These are phyloP conservation scores for Hemichromis elongatus DNA, from an alignment of 2,113 vertebrate species.

Conservation along the genomic window DNA sequence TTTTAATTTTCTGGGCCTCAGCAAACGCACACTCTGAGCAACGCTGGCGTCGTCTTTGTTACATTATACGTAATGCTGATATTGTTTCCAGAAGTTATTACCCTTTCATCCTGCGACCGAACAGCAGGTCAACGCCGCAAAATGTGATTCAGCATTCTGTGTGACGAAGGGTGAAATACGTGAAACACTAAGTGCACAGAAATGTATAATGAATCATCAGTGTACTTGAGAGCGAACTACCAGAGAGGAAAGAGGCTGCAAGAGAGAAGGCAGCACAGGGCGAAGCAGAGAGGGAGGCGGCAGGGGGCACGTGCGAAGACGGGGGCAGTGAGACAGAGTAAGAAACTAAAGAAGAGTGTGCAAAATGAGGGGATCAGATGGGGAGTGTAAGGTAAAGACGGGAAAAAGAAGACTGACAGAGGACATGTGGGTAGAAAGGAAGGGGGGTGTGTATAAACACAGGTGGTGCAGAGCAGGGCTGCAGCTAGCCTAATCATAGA, in stretches of 20 bases:
- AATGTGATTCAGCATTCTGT: background rate
- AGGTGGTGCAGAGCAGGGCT: background rate
- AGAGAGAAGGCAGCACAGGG: background rate
- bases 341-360: background rate
- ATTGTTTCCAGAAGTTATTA: background rate
- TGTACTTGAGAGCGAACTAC: background rate
- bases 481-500: slow-evolving; percentile 20
- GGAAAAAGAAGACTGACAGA: background rate
- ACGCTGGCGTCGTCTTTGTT: background rate
- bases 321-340: background rate
- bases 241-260: background rate
- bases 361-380: background rate
- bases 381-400: background rate
- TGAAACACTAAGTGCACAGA: slow-evolving; percentile 6
- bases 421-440: background rate
- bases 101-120: background rate
- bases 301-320: background rate
- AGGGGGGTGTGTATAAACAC: background rate
- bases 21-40: background rate
- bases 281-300: background rate
- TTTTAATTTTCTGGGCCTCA: background rate
- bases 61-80: background rate
- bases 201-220: slow-evolving; percentile 37
- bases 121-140: background rate
- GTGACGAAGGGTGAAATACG: background rate